Conservation (phyloP, 1,140 invertebrate genomes). For the Cydia strobilella region DNA sequence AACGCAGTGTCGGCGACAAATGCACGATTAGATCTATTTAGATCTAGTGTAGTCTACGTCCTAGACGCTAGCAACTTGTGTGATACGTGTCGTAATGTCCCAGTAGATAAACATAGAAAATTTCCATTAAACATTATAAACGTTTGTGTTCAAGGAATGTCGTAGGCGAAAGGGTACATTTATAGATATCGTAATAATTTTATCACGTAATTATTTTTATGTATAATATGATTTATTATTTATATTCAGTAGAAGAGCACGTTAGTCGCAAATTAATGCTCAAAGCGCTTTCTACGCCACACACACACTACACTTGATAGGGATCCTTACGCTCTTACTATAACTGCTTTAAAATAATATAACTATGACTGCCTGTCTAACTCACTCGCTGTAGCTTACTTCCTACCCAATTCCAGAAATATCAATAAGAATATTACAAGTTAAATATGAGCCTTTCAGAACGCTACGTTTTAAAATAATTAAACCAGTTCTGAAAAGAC, state of each 20-base stretch:
- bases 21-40: slow-evolving; percentile 73
- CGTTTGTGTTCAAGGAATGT: slow-evolving; percentile 68
- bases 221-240: slow-evolving; percentile 42
- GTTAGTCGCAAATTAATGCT: slow-evolving; percentile 17
- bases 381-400: slow-evolving; percentile 50
- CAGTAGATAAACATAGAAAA: slow-evolving; percentile 30
- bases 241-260: slow-evolving; percentile 44
- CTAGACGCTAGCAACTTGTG: slow-evolving; percentile 62
- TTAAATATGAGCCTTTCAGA: too few relatives aligned
- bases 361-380: not conserved
- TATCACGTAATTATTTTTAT: slow-evolving; percentile 48
- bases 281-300: slow-evolving; percentile 27
- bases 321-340: not conserved
- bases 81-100: slow-evolving; percentile 65
- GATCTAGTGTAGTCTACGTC: slow-evolving; percentile 52
- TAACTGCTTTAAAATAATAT: not conserved
- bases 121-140: slow-evolving; percentile 45
- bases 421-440: not conserved
- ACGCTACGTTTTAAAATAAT: too few relatives aligned
- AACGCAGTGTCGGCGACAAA: slow-evolving; percentile 54
- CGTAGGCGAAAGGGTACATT: slow-evolving; percentile 64
- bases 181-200: slow-evolving; percentile 45
- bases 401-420: slow-evolving; percentile 37
- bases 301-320: slow-evolving; percentile 28
- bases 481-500: too few relatives aligned